Conservation (phyloP, 2,888 invertebrate species). For the Griposia aprilina region DNA sequence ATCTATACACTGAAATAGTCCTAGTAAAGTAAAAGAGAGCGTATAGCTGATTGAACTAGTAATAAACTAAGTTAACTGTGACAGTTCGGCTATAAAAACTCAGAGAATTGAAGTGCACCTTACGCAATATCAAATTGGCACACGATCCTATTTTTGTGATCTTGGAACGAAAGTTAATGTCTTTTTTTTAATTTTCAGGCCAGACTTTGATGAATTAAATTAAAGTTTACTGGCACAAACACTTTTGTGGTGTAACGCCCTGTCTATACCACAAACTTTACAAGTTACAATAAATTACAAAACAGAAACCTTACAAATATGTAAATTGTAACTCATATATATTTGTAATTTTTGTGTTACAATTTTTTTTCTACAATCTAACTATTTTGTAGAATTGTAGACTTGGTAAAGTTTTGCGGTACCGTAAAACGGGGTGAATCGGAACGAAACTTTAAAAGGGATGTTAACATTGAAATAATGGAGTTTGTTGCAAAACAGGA, state of each 20-base stretch:
- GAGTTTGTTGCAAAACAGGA: too few species aligned
- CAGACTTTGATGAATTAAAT: conserved; percentile 6
- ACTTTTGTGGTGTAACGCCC: too few species aligned
- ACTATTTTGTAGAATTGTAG: neutral
- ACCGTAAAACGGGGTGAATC: too few species aligned
- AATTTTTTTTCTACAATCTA: neutral
- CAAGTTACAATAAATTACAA: neutral
- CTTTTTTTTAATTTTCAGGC: neutral
- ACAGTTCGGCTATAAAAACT: conserved; percentile 38
- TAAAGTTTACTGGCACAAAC: conserved; percentile 15
- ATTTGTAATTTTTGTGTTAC: neutral
- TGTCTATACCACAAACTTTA: neutral
- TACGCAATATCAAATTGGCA: conserved; percentile 43
- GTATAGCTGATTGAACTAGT: conserved; percentile 45
- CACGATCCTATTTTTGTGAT: conserved; percentile 17
- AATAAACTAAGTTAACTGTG: conserved; percentile 43
- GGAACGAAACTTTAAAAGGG: too few species aligned
- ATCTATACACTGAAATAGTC: conserved; percentile 16
- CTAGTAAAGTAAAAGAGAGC: conserved; percentile 36
- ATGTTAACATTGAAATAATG: too few species aligned
- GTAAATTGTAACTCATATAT: neutral
- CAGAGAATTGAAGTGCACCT: conserved; percentile 24
- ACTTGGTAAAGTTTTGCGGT: neutral
- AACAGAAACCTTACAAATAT: neutral
- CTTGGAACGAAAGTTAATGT: conserved; percentile 13